Evolutionary conservation across 2,888 invertebrate genomes (phyloP), one percentile per base, ranked within the genome.

Genomic region (Tromatobia lineatoria): DNA sequence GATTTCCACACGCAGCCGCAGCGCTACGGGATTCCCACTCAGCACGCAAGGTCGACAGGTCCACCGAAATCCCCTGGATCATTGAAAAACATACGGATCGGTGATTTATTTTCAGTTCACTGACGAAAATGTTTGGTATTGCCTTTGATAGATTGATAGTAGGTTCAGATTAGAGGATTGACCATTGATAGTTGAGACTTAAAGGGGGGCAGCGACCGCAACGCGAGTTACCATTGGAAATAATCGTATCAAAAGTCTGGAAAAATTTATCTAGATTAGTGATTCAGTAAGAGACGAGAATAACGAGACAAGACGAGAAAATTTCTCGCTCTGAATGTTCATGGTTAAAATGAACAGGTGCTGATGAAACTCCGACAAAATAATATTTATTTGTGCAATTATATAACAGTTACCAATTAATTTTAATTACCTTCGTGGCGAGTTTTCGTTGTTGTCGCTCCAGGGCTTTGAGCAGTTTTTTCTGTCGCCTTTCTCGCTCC

Each of bases 371-470:
- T 29, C 4, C 29, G 29, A 29, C 3, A 29, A 29, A 29, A n/a
- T n/a, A 7, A 8, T 8, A 50, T 50, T 50, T n/a, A 2, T 2
- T 8, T 50, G 1, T 18, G 8, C n/a, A n/a, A 18, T 8, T 7
- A 50, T 7, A 18, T 18, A 29, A 29, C 3, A 7, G 52, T 4
- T 20, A n/a, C 4, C 2, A 8, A 20, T 54, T 0, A 23, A 23
- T 50, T 23, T 38, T 42, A 67, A 85, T 89, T 87, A 93, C 94
- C 94, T 98, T 98, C 70, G 97, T 97, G 79, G 98, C 96, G 83
- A 99, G 95, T 93, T 99, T 99, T 89, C 98, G 95, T 89, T 99
- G 99, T 94, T 98, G 98, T 77, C 98, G 95, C 93, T 98, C 98
- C 89, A 98, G 95, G 86, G 98, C 97, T 94, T 99, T 99, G 91